These are phyloP conservation scores for Lasioglossum lativentre DNA, from an alignment of 2,888 invertebrate species.

Conservation along the genomic window DNA sequence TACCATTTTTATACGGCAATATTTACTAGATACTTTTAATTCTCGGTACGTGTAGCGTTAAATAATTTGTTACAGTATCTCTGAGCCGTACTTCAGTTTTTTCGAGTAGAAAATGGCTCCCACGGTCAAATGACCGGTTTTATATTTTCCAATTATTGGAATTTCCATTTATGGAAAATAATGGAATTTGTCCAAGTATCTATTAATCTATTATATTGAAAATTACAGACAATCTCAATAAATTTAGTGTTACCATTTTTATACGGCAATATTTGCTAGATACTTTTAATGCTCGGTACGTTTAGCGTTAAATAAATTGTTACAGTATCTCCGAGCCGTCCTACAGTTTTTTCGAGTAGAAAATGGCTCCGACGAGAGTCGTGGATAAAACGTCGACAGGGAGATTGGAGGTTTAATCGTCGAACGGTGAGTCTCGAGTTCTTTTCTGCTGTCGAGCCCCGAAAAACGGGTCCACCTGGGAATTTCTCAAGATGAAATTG, in stretches of 20 bases:
- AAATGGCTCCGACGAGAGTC: slow-evolving; percentile 10
- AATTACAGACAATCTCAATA: too few species aligned
- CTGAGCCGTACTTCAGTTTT: background rate
- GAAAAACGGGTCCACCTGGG: slow-evolving; percentile 70
- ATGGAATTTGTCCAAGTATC: too few species aligned
- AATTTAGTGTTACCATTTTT: too few species aligned
- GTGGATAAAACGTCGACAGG: slow-evolving; percentile 3
- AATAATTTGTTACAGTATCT: background rate
- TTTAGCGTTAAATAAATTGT: background rate
- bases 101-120: slow-evolving; percentile 25
- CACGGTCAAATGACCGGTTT: too few species aligned
- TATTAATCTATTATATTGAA: too few species aligned
- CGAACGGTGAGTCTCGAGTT: slow-evolving; percentile 73
- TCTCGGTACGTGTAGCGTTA: too few species aligned
- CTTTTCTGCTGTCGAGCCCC: background rate
- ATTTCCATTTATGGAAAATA: too few species aligned
- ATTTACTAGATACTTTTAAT: too few species aligned
- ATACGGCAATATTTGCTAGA: too few species aligned
- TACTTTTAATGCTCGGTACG: too few species aligned
- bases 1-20: too few species aligned
- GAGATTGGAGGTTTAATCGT: slow-evolving; percentile 71
- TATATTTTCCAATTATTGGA: too few species aligned
- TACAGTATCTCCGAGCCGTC: background rate
- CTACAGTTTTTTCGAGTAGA: slow-evolving; percentile 10
- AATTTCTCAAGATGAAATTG: slow-evolving; percentile 74